These are phyloP conservation scores for Melanchra persicariae DNA, from an alignment of 2,888 invertebrate species.

Conservation along the genomic window DNA sequence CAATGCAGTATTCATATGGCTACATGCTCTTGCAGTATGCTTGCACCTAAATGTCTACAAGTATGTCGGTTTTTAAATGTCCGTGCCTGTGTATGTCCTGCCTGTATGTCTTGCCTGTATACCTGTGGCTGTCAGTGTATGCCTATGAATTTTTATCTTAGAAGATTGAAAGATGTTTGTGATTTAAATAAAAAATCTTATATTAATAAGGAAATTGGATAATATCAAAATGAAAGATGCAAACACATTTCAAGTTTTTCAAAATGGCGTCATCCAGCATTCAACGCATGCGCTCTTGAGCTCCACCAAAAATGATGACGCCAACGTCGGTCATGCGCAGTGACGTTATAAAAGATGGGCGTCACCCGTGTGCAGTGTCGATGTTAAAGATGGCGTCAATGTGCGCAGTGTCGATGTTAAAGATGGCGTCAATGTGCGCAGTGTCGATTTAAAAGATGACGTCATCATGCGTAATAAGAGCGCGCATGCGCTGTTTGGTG, in stretches of 20 bases:
- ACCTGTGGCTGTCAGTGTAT: neutral
- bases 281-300: neutral
- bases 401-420: neutral
- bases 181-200: neutral
- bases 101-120: neutral
- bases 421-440: neutral
- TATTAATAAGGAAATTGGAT: too few relatives aligned
- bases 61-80: too few relatives aligned
- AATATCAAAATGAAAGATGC: neutral
- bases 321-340: neutral
- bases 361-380: neutral
- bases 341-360: neutral
- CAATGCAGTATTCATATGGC: neutral
- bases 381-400: neutral
- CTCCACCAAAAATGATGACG: neutral
- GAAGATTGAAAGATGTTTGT: too few relatives aligned
- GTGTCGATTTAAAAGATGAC: neutral
- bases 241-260: neutral
- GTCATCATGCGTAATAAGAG: neutral
- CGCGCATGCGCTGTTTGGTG: neutral
- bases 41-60: neutral
- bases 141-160: too few relatives aligned
- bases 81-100: too few relatives aligned
- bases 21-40: too few relatives aligned
- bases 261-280: neutral